phyloP scores from a whole-genome alignment of 37 sponge, comb jelly and placozoan genomes.

The Ianthella basta region DNA sequence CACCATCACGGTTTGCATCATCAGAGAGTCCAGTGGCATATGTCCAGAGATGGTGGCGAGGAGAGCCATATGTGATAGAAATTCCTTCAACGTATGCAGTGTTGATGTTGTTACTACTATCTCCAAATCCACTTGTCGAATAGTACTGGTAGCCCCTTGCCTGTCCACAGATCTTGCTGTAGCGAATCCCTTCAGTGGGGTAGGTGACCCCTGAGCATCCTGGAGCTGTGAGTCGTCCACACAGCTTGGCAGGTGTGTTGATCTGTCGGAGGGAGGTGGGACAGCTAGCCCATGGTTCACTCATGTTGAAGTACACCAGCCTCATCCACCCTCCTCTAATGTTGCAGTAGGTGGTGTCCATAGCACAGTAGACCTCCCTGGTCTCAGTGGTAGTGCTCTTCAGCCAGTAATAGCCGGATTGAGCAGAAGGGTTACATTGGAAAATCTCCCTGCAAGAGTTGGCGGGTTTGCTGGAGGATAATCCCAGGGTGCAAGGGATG shows the following conservation, averaged over 20 bases:
- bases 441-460: neutral
- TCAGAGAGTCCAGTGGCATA: slow-evolving; percentile 23
- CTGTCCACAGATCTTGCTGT: slow-evolving; percentile 26
- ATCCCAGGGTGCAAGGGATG: neutral
- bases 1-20: neutral
- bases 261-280: slow-evolving; percentile 3
- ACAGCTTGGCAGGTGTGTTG: neutral
- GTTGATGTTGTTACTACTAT: neutral
- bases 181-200: neutral
- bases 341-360: neutral
- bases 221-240: neutral
- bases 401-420: slow-evolving; percentile 8
- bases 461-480: neutral
- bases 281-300: neutral
- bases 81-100: neutral
- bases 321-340: slow-evolving; percentile 20
- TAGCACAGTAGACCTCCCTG: slow-evolving; percentile 3
- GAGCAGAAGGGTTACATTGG: neutral
- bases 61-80: slow-evolving; percentile 21
- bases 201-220: neutral
- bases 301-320: slow-evolving; percentile 20
- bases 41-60: slow-evolving; percentile 18
- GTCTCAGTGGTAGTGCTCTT: neutral
- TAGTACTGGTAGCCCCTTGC: slow-evolving; percentile 14
- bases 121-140: neutral